A percentile compares a stretch with the other conserved stretches of the same genome.
These are phyloP conservation scores for Plotosus lineatus DNA, from an alignment of 2,113 vertebrate genomes.

Conservation along the genomic window DNA sequence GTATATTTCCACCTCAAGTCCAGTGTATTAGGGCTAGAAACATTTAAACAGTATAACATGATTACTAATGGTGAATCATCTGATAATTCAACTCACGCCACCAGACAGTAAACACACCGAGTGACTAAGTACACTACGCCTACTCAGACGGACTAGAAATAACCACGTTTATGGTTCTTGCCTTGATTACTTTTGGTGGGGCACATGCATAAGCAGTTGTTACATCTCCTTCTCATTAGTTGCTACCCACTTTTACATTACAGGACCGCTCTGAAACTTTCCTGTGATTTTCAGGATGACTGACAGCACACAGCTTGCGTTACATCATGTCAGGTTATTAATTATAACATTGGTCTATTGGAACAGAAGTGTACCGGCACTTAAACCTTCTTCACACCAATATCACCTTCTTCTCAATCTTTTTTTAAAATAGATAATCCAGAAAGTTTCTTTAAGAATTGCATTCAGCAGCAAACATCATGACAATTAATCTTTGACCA, in stretches of 20 bases:
- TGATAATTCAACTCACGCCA: not conserved
- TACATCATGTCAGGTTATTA: not conserved
- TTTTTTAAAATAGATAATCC: not conserved
- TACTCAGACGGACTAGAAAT: not conserved
- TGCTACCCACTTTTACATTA: not conserved
- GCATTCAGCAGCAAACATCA: not conserved
- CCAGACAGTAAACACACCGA: not conserved
- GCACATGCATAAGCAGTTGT: not conserved
- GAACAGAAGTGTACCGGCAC: not conserved
- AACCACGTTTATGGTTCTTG: not conserved
- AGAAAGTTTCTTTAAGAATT: not conserved
- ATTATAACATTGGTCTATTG: not conserved
- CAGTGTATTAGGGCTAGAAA: not conserved
- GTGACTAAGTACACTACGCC: not conserved
- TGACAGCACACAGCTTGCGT: not conserved
- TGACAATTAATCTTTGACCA: not conserved
- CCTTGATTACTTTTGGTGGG: slow-evolving; percentile 7
- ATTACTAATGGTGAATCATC: not conserved
- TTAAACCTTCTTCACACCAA: too few relatives aligned
- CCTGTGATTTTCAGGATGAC: not conserved
- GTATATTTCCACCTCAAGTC: not conserved
- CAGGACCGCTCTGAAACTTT: not conserved
- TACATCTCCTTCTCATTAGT: not conserved
- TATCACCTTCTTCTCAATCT: too few relatives aligned
- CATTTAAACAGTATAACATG: not conserved